Percentiles rank a stretch among this genome's conserved stretches.
phyloP scores from a whole-genome alignment of 2,888 invertebrate species.

The Pollenia griseotomentosa region DNA sequence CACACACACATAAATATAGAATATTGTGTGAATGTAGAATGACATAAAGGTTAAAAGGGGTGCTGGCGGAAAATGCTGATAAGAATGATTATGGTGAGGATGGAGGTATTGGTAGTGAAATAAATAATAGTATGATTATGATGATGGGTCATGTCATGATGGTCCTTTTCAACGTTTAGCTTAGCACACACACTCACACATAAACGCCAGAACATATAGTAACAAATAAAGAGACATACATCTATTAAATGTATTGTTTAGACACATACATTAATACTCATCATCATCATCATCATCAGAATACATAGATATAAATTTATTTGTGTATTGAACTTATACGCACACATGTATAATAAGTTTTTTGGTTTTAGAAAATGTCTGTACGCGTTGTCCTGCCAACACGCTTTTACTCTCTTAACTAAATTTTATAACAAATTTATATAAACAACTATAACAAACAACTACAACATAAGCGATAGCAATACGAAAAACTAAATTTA shows the following conservation, averaged over 20 bases:
- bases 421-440: constrained; percentile 27
- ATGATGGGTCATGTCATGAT: constrained; percentile 73
- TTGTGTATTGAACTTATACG: background rate
- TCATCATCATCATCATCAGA: constrained; percentile 25
- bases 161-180: constrained; percentile 67
- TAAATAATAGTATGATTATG: constrained; percentile 63
- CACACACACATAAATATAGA: background rate
- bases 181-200: background rate
- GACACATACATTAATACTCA: constrained; percentile 56
- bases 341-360: constrained; percentile 32
- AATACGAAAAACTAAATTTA: constrained; percentile 78
- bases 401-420: background rate
- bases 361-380: constrained; percentile 43
- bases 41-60: constrained; percentile 68
- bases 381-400: constrained; percentile 65
- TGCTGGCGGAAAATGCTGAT: constrained; percentile 22
- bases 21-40: constrained; percentile 32
- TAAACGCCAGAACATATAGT: background rate
- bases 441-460: too few species aligned
- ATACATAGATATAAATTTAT: too few species aligned
- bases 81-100: background rate
- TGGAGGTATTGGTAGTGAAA: constrained; percentile 32
- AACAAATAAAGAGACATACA: background rate
- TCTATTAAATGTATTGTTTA: constrained; percentile 66
- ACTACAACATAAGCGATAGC: constrained; percentile 72